Evolutionary conservation across 1,140 invertebrate genomes (phyloP).

Genomic region (Melanaphis sacchari): DNA sequence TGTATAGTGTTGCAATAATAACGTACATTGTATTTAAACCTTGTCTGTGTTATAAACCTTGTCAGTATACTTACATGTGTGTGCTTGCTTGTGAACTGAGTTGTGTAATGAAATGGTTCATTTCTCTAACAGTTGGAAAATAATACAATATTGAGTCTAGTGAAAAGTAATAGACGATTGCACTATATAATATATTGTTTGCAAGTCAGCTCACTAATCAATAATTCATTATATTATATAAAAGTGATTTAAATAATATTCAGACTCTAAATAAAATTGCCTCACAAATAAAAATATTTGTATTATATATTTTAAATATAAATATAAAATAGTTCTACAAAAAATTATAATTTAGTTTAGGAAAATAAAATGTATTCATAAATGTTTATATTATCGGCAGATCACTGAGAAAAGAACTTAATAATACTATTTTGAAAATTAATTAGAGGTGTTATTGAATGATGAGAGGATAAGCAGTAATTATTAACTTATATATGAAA

Average conservation of each 20-base stretch:
- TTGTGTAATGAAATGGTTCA: neutral
- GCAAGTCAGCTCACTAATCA: neutral
- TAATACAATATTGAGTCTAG: neutral
- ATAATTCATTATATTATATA: neutral
- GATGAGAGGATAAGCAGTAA: too few species aligned
- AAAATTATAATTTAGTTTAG: neutral
- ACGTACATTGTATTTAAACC: slow-evolving; percentile 36
- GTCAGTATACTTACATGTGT: neutral
- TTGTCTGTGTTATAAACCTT: slow-evolving; percentile 13
- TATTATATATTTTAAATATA: neutral
- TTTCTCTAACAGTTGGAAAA: neutral
- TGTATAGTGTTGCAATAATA: slow-evolving; percentile 37
- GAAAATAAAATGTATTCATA: neutral
- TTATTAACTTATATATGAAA: neutral
- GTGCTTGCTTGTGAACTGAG: neutral
- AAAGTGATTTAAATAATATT: neutral
- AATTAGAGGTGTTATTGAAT: neutral
- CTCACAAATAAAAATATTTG: neutral
- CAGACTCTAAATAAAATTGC: neutral
- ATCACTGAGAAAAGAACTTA: neutral
- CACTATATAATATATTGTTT: neutral
- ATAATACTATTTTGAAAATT: neutral
- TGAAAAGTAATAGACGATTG: neutral
- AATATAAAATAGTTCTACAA: neutral
- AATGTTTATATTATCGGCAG: neutral